Percentiles rank a stretch among this genome's conserved stretches.
Evolutionary conservation across 2,797 vertebrate species (phyloP).

Genomic region (Numenius phaeopus): DNA sequence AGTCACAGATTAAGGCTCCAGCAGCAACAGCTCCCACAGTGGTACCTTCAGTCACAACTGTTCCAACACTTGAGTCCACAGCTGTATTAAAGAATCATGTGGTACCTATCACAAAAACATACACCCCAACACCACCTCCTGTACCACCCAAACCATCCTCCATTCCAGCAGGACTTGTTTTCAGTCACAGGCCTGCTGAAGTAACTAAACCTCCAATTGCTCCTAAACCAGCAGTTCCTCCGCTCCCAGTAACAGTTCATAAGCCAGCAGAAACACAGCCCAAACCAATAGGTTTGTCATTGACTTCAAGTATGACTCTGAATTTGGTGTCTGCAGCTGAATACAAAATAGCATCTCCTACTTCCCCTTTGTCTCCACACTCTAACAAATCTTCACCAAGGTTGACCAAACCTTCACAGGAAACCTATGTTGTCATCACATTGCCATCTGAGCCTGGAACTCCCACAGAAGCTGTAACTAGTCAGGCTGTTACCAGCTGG

Average conservation of each 20-base stretch:
- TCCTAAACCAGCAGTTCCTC: conserved; percentile 85
- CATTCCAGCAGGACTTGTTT: conserved; percentile 92
- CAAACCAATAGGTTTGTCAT: conserved; percentile 86
- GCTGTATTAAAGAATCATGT: conserved; percentile 60
- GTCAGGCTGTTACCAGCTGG: conserved; percentile 87
- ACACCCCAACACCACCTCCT: conserved; percentile 88
- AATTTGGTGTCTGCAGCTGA: conserved; percentile 89
- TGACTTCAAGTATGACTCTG: conserved; percentile 86
- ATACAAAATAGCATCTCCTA: conserved; percentile 90
- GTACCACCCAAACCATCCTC: conserved; percentile 94
- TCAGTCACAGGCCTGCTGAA: conserved; percentile 90
- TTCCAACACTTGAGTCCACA: conserved; percentile 57
- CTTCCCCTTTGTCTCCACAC: conserved; percentile 92
- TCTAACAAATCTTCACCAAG: conserved; percentile 87
- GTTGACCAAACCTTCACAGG: conserved; percentile 87
- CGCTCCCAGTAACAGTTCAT: conserved; percentile 62
- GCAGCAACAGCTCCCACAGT: conserved; percentile 43
- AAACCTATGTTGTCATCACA: conserved; percentile 98
- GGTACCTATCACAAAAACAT: conserved; percentile 77
- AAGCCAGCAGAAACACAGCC: conserved; percentile 82
- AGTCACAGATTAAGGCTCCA: conserved; percentile 81
- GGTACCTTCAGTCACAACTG: conserved; percentile 50
- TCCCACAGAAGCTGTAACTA: conserved; percentile 88
- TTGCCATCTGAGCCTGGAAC: conserved; percentile 96
- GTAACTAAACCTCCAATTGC: conserved; percentile 92